A percentile compares a stretch with the other conserved stretches of the same genome.
Conservation (phyloP, 2,113 vertebrate genomes). For the Diadophis punctatus region DNA sequence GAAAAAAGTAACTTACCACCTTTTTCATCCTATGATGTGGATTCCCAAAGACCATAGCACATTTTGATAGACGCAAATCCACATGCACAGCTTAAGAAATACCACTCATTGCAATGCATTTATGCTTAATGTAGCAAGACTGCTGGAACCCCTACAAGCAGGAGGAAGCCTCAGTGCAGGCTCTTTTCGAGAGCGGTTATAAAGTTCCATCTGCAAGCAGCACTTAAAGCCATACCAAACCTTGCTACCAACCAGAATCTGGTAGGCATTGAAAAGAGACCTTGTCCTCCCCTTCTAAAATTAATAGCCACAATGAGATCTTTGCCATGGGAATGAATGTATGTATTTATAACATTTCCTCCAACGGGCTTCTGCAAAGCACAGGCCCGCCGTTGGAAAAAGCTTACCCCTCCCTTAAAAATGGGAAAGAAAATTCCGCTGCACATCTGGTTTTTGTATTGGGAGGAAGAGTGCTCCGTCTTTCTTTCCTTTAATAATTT, state of each 20-base stretch:
- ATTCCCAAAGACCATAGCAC: not conserved
- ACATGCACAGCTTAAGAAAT: not conserved
- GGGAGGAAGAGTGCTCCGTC: conserved; percentile 60
- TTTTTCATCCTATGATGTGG: not conserved
- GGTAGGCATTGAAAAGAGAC: conserved; percentile 12
- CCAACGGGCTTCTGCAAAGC: not conserved
- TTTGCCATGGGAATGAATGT: not conserved
- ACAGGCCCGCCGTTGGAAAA: conserved; percentile 3
- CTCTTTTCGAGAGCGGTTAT: not conserved
- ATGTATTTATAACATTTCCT: not conserved
- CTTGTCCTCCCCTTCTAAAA: conserved; percentile 20
- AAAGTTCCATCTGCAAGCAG: conserved; percentile 21
- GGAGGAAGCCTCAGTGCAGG: not conserved
- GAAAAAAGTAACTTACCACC: not conserved
- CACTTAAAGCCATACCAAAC: conserved; percentile 18
- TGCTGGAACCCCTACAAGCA: not conserved
- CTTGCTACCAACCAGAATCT: conserved; percentile 22
- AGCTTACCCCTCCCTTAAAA: not conserved
- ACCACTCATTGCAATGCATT: not conserved
- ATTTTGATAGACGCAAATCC: not conserved
- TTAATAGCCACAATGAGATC: conserved; percentile 5
- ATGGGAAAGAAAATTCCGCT: conserved; percentile 28
- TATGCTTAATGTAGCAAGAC: not conserved
- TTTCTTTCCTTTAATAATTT: conserved; percentile 57
- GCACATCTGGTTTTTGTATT: conserved; percentile 65